These are phyloP conservation scores for Semnopithecus entellus DNA, from an alignment of 2,113 vertebrate species.

Conservation along the genomic window DNA sequence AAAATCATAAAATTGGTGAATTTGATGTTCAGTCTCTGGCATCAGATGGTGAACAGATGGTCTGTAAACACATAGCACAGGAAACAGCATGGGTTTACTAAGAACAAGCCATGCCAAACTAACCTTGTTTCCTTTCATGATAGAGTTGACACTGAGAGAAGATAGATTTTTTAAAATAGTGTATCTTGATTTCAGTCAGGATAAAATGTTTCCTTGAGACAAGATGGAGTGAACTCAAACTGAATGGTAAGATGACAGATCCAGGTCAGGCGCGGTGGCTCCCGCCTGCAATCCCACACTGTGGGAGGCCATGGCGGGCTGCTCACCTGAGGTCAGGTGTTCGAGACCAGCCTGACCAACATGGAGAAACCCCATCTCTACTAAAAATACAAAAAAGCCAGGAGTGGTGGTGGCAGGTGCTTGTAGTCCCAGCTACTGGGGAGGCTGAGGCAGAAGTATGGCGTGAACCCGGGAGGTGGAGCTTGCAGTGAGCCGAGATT, in stretches of 20 bases:
- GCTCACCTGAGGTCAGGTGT: no score
- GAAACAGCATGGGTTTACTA: constrained; percentile 42
- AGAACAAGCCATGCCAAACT: constrained; percentile 15
- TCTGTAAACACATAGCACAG: not conserved
- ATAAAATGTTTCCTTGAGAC: constrained; percentile 16
- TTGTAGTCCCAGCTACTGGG: no score
- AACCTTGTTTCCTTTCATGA: constrained; percentile 15
- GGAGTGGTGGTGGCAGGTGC: no score
- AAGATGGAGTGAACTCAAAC: not conserved
- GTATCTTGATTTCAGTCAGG: constrained; percentile 17
- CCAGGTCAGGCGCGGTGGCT: no score
- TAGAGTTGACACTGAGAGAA: not conserved
- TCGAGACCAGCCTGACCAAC: no score
- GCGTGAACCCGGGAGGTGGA: no score
- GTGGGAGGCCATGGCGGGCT: no score
- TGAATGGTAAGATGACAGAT: not conserved
- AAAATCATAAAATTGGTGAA: not conserved
- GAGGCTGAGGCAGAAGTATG: no score
- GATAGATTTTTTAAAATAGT: not conserved
- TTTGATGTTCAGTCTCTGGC: not conserved
- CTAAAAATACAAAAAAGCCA: no score
- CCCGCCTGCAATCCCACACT: no score
- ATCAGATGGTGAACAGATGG: constrained; percentile 62
- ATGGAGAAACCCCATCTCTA: no score
- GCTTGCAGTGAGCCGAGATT: no score